These are phyloP conservation scores for Dreissena polymorpha DNA, from an alignment of 1,140 invertebrate species.

Conservation along the genomic window DNA sequence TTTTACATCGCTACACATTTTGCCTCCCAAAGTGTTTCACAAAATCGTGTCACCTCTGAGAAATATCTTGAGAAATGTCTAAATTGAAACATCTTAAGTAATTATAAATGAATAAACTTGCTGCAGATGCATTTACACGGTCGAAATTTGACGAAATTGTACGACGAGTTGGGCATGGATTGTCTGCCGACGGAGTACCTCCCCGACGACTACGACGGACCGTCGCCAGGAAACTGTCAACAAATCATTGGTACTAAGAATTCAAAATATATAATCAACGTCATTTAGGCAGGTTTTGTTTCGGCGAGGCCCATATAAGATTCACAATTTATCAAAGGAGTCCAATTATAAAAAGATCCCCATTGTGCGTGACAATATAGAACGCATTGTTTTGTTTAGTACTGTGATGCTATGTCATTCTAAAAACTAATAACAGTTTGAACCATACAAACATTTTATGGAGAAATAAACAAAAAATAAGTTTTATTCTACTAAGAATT, in stretches of 20 bases:
- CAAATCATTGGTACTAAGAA: conserved; percentile 40
- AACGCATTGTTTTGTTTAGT: no score
- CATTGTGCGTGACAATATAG: not conserved
- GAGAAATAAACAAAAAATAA: not conserved
- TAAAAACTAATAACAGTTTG: no score
- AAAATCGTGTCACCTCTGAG: no score
- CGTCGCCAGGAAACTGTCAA: conserved; percentile 7
- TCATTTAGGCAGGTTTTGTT: not conserved
- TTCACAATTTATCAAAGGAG: not conserved
- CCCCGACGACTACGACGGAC: conserved; percentile 50
- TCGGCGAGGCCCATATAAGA: not conserved
- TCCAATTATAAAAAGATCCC: not conserved
- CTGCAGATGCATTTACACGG: conserved; percentile 32
- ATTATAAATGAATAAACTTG: no score
- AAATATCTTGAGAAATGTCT: no score
- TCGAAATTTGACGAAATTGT: conserved; percentile 31
- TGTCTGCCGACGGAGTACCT: conserved; percentile 43
- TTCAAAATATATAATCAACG: not conserved
- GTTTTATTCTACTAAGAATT: not conserved
- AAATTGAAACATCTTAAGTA: no score
- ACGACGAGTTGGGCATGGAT: conserved; percentile 35
- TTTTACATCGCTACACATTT: not conserved
- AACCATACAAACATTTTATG: not conserved
- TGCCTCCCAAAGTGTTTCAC: not conserved
- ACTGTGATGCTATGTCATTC: no score